Conservation (phyloP, 2,797 vertebrate species). For the Poeciliopsis infans region DNA sequence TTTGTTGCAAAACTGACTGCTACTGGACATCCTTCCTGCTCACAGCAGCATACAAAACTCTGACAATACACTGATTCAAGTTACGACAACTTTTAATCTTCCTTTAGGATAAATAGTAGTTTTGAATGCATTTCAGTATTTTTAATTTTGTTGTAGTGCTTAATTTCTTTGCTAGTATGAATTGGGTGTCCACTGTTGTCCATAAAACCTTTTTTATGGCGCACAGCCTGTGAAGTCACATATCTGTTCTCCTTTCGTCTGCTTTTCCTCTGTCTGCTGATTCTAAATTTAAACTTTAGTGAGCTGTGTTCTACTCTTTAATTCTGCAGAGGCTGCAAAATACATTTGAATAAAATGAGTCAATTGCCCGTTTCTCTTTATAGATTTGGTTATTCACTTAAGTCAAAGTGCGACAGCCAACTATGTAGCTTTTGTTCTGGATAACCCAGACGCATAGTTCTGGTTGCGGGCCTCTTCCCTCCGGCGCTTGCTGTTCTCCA, state of each 20-base stretch:
- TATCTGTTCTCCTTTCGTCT: not conserved
- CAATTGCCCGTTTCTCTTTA: slow-evolving; percentile 65
- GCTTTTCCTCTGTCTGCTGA: slow-evolving; percentile 6
- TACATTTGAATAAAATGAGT: slow-evolving; percentile 47
- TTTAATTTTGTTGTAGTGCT: not conserved
- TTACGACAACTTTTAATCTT: not conserved
- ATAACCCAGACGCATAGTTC: slow-evolving; percentile 70
- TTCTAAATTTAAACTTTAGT: slow-evolving; percentile 28
- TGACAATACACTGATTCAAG: not conserved
- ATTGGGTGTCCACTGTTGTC: not conserved
- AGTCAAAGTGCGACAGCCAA: slow-evolving; percentile 62
- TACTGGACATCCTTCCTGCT: not conserved
- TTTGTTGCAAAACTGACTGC: not conserved
- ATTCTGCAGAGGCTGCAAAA: slow-evolving; percentile 33
- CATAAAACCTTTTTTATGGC: not conserved
- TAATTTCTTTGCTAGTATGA: not conserved
- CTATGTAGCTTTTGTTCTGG: slow-evolving; percentile 72
- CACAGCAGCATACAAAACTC: not conserved
- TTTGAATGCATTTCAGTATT: not conserved
- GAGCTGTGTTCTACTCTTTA: slow-evolving; percentile 21
- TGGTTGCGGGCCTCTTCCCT: slow-evolving; percentile 64
- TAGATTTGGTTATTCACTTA: slow-evolving; percentile 57
- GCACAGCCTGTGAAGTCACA: not conserved
- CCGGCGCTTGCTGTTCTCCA: slow-evolving; percentile 43
- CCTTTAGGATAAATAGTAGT: not conserved